A percentile compares a stretch with the other conserved stretches of the same genome.
These are phyloP conservation scores for Palythoa caribaeorum DNA, from an alignment of 92 coral and sea anemone species.

Conservation along the genomic window DNA sequence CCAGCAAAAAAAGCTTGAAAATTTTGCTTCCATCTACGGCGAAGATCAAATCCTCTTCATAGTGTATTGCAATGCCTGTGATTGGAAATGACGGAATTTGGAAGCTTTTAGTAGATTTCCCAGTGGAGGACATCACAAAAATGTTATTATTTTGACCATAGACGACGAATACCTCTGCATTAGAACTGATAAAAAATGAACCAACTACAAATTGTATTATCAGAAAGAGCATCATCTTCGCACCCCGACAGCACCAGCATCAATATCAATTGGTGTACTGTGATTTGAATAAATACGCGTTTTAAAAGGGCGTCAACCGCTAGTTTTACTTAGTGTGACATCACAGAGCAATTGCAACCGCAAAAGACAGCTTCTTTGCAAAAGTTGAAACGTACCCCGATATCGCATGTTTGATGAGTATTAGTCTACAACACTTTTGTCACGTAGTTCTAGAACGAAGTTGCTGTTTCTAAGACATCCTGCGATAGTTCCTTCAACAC, in stretches of 20 bases:
- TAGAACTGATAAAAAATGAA: neutral
- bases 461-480: no score
- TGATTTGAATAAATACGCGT: no score
- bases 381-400: neutral
- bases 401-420: no score
- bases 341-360: neutral
- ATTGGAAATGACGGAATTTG: neutral
- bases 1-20: conserved; percentile 35
- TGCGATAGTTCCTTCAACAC: no score
- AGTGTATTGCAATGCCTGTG: conserved; percentile 45
- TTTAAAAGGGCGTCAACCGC: no score
- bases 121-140: neutral
- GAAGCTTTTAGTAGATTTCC: neutral
- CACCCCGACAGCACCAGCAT: neutral
- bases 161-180: neutral
- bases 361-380: no score
- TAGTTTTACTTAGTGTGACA: neutral
- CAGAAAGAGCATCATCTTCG: neutral
- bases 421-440: no score
- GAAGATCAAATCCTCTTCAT: conserved; percentile 53
- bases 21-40: neutral
- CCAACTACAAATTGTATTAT: neutral
- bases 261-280: no score
- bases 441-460: no score
- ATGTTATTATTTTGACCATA: neutral